Conservation (phyloP, 2,797 vertebrate genomes). For the Pampus argenteus region DNA sequence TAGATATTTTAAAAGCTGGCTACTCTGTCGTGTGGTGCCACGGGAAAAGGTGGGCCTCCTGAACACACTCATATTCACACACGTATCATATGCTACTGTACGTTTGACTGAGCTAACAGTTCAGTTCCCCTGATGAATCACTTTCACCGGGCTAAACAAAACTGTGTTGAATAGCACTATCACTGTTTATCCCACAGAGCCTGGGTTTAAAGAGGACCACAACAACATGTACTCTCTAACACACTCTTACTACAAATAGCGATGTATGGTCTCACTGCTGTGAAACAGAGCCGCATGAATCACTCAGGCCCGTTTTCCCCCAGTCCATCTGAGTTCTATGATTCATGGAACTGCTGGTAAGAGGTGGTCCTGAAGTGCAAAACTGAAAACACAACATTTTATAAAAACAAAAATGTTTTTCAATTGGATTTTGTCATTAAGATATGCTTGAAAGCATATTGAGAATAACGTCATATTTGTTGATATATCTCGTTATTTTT, state of each 20-base stretch:
- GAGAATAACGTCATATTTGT: no score
- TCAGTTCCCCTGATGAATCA: background rate
- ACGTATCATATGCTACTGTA: no score
- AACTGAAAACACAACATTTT: no score
- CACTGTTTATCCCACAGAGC: background rate
- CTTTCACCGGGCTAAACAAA: background rate
- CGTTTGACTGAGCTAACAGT: background rate
- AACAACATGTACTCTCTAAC: background rate
- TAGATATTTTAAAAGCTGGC: background rate
- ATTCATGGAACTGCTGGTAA: background rate
- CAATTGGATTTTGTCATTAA: no score
- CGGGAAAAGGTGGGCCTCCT: no score
- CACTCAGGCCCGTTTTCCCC: background rate
- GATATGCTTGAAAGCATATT: no score
- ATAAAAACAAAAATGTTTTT: no score
- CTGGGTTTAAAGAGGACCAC: background rate
- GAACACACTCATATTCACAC: background rate
- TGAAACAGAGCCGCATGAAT: background rate
- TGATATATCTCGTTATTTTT: no score
- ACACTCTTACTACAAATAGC: conserved; percentile 7
- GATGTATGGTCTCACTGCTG: background rate
- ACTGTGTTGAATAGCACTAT: background rate
- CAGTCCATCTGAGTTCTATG: background rate
- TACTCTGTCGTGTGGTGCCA: background rate
- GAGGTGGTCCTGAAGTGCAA: no score